Evolutionary conservation across 2,797 vertebrate species (phyloP), one percentile per base, ranked within the genome.

Genomic region (Scleropages formosus): DNA sequence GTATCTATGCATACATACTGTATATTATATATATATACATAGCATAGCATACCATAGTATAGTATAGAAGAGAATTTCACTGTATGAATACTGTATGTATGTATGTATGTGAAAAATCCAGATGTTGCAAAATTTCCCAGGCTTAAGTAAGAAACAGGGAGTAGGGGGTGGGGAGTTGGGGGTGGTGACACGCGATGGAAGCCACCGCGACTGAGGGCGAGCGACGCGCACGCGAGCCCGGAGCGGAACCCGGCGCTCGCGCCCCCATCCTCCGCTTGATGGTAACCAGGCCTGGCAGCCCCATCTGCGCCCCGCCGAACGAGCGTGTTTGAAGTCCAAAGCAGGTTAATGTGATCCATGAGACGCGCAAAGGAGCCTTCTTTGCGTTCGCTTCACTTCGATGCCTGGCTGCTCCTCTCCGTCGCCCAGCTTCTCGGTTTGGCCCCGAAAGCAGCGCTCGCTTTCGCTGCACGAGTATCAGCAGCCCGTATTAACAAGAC

Each of bases 321-420:
- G 87, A 86, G 80, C 83, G 78, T 87, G 86, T 89, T 86, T 89
- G 83, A 88, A 87, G 84, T 88, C 83, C 82, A 70, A 75, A 87
- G 84, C 80, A 87, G 80, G 77, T 84, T 87, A 74, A 80, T 75
- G 39, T 64, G 62, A 78, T 81, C 77, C 61, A 72, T 67, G 58
- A 72, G 71, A 67, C 77, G 72, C 80, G 80, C 74, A 68, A 84
- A 78, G 83, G 80, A 75, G 80, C 84, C 74, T 70, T 80, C 81
- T 46, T 8, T 12, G 20, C 24, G 46, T 4, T 11, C 8, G 66
- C 31, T 39, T 2, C 2, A 39, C 39, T 39, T 31, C 2, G 31
- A 39, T 31, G 31, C 39, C 31, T 12, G 10, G 12, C 53, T 58
- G 53, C 53, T 6, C 31, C 12, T 58, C 12, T 58, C 0, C 53